Percentiles rank a stretch among this genome's conserved stretches.
These are phyloP conservation scores for Glyptemys insculpta DNA, from an alignment of 2,797 vertebrate species.

Conservation along the genomic window DNA sequence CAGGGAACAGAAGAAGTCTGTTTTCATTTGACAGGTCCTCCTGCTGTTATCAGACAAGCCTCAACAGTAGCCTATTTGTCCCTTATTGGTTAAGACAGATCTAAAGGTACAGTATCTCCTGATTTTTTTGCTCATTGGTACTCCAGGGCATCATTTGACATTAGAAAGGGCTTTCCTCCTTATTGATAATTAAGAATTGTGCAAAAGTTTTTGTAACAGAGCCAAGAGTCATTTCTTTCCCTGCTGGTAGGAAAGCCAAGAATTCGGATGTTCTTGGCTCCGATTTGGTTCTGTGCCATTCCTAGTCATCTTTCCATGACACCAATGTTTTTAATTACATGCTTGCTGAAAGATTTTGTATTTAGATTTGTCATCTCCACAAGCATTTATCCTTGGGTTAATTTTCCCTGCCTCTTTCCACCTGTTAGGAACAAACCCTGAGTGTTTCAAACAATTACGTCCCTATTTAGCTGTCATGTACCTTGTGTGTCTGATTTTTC, in stretches of 20 bases:
- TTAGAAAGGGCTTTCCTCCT: background rate
- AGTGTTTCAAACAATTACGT: constrained; percentile 34
- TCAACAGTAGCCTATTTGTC: background rate
- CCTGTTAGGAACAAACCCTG: constrained; percentile 53
- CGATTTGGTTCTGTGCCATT: constrained; percentile 56
- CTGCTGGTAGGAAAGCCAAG: background rate
- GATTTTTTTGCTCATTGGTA: background rate
- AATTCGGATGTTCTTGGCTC: constrained; percentile 53
- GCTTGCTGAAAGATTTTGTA: constrained; percentile 29
- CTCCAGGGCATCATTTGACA: background rate
- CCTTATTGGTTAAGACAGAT: background rate
- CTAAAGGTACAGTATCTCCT: background rate
- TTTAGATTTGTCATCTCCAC: constrained; percentile 37
- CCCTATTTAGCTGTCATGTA: constrained; percentile 68
- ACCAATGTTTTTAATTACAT: constrained; percentile 25
- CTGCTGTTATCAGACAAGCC: background rate
- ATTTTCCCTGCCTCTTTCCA: constrained; percentile 62
- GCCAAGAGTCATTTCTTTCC: constrained; percentile 36
- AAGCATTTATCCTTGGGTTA: background rate
- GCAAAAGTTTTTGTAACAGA: background rate
- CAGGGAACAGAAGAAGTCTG: background rate
- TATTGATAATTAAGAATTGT: constrained; percentile 14
- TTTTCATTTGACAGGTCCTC: constrained; percentile 8
- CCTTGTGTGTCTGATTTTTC: constrained; percentile 66
- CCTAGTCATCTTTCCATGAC: constrained; percentile 45